These are phyloP conservation scores for Lontra canadensis DNA, from an alignment of 2,113 vertebrate genomes.

Conservation along the genomic window DNA sequence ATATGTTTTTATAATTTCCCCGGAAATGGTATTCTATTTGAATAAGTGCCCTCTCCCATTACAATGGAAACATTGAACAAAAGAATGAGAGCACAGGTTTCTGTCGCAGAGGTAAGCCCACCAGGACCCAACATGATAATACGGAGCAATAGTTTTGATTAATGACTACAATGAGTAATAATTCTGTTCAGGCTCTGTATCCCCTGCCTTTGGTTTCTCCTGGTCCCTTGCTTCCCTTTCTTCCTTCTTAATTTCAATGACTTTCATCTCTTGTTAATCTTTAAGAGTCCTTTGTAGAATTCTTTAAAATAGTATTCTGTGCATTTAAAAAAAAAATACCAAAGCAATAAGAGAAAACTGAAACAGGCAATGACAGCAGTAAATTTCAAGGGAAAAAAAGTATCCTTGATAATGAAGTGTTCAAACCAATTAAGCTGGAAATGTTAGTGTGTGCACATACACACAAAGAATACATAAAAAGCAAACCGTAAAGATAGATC, in stretches of 20 bases:
- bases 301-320: background rate
- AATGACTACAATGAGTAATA: background rate
- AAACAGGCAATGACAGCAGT: background rate
- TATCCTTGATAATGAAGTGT: background rate
- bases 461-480: background rate
- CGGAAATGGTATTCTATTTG: background rate
- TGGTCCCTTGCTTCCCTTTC: background rate
- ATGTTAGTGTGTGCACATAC: background rate
- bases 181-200: background rate
- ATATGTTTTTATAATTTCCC: conserved; percentile 8
- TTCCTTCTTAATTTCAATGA: conserved; percentile 18
- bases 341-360: background rate
- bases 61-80: background rate
- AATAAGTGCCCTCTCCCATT: background rate
- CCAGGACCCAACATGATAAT: background rate
- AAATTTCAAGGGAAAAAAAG: background rate
- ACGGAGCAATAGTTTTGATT: background rate
- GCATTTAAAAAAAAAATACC: background rate
- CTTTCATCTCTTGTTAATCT: background rate
- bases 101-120: background rate
- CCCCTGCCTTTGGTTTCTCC: background rate
- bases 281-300: background rate
- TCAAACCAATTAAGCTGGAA: background rate
- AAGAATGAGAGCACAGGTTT: background rate
- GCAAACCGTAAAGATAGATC: background rate